These are phyloP conservation scores for Acheta domesticus DNA, from an alignment of 2,888 invertebrate species.

Conservation along the genomic window DNA sequence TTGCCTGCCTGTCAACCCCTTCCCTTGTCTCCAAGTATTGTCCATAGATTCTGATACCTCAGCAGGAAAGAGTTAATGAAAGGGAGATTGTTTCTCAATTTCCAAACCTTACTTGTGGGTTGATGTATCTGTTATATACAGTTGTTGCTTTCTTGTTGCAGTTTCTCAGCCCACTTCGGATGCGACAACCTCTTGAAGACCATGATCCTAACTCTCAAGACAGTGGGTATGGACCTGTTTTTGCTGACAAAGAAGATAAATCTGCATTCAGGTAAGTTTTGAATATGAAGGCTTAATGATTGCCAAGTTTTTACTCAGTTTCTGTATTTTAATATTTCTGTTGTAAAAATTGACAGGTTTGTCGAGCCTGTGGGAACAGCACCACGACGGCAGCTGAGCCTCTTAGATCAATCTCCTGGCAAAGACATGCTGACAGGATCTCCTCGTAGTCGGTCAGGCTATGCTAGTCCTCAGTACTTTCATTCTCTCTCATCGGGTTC, in stretches of 20 bases:
- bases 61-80: too few relatives aligned
- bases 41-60: too few relatives aligned
- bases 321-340: neutral
- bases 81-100: too few relatives aligned
- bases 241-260: conserved; percentile 42
- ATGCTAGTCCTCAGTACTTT: conserved; percentile 43
- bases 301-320: neutral
- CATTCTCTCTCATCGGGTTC: conserved; percentile 55
- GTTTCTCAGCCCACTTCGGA: neutral
- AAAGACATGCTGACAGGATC: conserved; percentile 39
- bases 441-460: conserved; percentile 20
- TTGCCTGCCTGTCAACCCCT: too few relatives aligned
- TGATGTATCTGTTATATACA: too few relatives aligned
- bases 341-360: conserved; percentile 44
- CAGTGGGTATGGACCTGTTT: conserved; percentile 55
- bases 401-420: conserved; percentile 37
- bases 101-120: too few relatives aligned
- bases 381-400: conserved; percentile 42
- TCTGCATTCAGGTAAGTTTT: conserved; percentile 38
- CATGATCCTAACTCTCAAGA: conserved; percentile 58
- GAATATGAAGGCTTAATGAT: conserved; percentile 36
- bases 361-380: conserved; percentile 48
- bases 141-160: neutral
- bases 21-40: too few relatives aligned
- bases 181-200: conserved; percentile 51